These are phyloP conservation scores for Hydropotes inermis DNA, from an alignment of 2,113 vertebrate species.

Conservation along the genomic window DNA sequence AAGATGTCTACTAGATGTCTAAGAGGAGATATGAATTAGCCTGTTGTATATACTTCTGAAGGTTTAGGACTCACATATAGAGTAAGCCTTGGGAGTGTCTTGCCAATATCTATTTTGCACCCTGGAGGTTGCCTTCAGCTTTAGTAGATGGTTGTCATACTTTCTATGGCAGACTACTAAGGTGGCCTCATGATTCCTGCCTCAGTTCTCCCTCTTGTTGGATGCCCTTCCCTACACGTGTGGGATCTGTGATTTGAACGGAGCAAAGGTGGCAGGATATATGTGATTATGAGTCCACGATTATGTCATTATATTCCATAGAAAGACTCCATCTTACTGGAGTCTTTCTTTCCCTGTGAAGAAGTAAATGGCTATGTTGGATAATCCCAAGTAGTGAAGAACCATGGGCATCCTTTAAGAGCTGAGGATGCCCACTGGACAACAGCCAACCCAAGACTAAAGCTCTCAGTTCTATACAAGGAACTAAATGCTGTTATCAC, in stretches of 20 bases:
- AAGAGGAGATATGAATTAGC: not conserved
- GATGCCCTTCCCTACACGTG: not conserved
- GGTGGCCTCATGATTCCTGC: not conserved
- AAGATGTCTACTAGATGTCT: not conserved
- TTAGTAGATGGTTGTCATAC: not conserved
- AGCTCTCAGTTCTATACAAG: not conserved
- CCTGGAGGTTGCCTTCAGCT: not conserved
- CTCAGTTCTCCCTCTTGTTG: not conserved
- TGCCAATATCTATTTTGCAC: not conserved
- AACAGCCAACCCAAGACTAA: not conserved
- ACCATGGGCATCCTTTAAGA: not conserved
- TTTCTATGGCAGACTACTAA: not conserved
- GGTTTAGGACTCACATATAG: not conserved
- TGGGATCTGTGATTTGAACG: not conserved
- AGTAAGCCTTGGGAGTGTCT: not conserved
- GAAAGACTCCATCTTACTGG: not conserved
- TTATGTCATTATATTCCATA: not conserved
- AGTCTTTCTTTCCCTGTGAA: not conserved
- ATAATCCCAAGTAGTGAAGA: not conserved
- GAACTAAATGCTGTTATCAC: not conserved
- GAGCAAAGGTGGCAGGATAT: not conserved
- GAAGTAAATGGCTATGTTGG: not conserved
- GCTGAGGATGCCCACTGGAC: not conserved
- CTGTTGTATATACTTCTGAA: not conserved
- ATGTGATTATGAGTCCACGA: not conserved